These are phyloP conservation scores for Phoxinus dragarum DNA, from an alignment of 2,797 vertebrate species.

Conservation along the genomic window DNA sequence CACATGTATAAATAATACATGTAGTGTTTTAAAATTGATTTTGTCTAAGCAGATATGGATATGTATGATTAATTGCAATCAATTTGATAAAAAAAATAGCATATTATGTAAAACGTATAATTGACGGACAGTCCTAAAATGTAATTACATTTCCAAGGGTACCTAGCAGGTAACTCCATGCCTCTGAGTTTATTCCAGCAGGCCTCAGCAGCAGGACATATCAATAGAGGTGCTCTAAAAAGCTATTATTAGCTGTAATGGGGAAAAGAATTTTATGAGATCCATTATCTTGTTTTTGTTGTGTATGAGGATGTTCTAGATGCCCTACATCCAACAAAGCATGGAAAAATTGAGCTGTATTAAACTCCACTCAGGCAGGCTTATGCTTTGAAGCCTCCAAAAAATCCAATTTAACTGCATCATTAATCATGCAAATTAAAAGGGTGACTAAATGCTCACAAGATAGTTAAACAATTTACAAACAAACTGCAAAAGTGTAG, in stretches of 20 bases:
- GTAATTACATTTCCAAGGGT: background rate
- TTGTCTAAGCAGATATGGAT: background rate
- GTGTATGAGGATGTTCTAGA: conserved; percentile 7
- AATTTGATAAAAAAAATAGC: background rate
- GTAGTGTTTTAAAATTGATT: background rate
- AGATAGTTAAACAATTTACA: background rate
- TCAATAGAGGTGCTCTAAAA: conserved; percentile 16
- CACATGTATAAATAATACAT: no score
- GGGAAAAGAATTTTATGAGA: background rate
- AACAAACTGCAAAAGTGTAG: background rate
- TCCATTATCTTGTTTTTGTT: conserved; percentile 21
- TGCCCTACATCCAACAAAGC: conserved; percentile 3
- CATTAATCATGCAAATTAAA: conserved; percentile 27
- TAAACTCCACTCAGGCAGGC: background rate
- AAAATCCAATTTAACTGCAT: background rate
- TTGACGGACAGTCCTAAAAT: background rate
- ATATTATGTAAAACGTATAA: background rate
- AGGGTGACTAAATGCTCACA: background rate
- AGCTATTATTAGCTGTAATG: background rate
- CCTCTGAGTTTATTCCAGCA: background rate
- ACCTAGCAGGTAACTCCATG: background rate
- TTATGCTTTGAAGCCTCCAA: background rate
- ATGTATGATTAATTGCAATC: background rate
- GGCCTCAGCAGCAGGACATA: background rate
- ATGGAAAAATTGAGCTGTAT: background rate